Evolutionary conservation across 1,140 invertebrate genomes (phyloP).

Genomic region (Forficula auricularia): DNA sequence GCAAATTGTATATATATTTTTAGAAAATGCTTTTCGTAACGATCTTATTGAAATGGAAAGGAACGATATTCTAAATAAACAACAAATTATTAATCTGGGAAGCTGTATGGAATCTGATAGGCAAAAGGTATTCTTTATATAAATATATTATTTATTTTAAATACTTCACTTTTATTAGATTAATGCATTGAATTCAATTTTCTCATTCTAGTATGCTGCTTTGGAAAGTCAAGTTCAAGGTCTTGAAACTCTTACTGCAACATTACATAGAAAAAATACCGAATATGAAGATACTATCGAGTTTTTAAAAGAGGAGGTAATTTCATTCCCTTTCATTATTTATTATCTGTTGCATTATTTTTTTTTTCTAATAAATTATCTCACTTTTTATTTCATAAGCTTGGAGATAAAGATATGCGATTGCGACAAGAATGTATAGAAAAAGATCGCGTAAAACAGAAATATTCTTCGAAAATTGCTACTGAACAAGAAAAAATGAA

Average conservation of each 20-base stretch:
- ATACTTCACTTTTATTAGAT: too few species aligned
- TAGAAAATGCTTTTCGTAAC: slow-evolving; percentile 43
- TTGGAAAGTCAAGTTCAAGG: slow-evolving; percentile 35
- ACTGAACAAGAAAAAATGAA: slow-evolving; percentile 48
- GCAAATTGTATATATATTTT: too few species aligned
- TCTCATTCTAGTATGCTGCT: slow-evolving; percentile 23
- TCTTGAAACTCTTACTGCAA: slow-evolving; percentile 32
- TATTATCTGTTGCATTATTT: too few species aligned
- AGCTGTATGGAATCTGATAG: slow-evolving; percentile 42
- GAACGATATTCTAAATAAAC: slow-evolving; percentile 40
- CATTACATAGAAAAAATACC: slow-evolving; percentile 31
- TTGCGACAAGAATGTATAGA: slow-evolving; percentile 53
- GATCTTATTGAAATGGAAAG: slow-evolving; percentile 44
- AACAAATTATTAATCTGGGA: slow-evolving; percentile 42
- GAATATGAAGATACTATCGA: slow-evolving; percentile 21
- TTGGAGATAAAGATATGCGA: slow-evolving; percentile 48
- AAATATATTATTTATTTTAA: too few species aligned
- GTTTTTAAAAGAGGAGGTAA: slow-evolving; percentile 8
- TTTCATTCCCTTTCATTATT: slow-evolving; percentile 2
- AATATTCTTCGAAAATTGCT: slow-evolving; percentile 48
- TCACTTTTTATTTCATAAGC: background rate
- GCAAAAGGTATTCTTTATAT: slow-evolving; percentile 22
- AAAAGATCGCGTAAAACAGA: slow-evolving; percentile 54
- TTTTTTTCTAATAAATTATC: too few species aligned
- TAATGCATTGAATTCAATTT: too few species aligned